Percentiles rank a stretch among this genome's conserved stretches.
Conservation (phyloP, 1,140 invertebrate species). For the Brachionus sp. region DNA sequence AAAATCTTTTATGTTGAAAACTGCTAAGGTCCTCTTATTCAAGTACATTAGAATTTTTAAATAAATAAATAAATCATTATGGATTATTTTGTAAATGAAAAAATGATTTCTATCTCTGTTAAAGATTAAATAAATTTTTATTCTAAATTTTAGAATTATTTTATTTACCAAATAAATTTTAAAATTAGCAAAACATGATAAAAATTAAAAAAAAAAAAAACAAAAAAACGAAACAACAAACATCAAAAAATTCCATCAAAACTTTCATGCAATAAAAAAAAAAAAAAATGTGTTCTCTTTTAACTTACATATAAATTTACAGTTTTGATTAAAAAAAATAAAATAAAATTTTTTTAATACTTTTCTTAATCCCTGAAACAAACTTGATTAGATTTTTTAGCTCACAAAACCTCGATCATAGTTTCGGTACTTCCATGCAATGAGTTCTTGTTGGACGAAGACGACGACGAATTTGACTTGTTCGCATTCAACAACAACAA, state of each 20-base stretch:
- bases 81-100: too few relatives aligned
- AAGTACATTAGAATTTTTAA: too few relatives aligned
- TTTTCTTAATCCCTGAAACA: neutral
- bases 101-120: too few relatives aligned
- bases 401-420: slow-evolving; percentile 19
- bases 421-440: slow-evolving; percentile 25
- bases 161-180: too few relatives aligned
- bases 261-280: neutral
- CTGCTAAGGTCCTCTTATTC: too few relatives aligned
- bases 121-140: too few relatives aligned
- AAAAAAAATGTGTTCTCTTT: neutral
- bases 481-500: neutral
- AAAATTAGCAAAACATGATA: too few relatives aligned
- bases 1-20: too few relatives aligned
- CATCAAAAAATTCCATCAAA: neutral
- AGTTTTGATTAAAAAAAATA: neutral
- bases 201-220: too few relatives aligned
- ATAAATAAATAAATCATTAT: too few relatives aligned
- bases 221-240: neutral
- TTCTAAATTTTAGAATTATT: too few relatives aligned
- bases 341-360: neutral
- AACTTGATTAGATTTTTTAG: neutral
- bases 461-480: slow-evolving; percentile 33
- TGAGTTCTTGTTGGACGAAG: slow-evolving; percentile 42
- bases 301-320: neutral